Conservation (phyloP, 2,888 invertebrate genomes). For the Chloromyia formosa region DNA sequence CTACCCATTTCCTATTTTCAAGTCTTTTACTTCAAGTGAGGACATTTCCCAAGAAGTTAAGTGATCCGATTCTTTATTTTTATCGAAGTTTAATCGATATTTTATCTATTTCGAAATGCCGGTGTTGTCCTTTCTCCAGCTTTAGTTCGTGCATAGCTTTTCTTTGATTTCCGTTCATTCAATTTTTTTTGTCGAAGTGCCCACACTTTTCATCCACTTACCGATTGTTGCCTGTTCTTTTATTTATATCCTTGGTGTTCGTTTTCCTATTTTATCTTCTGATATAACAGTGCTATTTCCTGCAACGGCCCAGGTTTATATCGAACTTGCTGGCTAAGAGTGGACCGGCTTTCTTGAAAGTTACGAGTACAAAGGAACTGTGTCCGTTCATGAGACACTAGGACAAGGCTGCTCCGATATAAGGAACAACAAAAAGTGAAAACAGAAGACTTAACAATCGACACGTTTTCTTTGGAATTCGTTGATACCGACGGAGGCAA, state of each 20-base stretch:
- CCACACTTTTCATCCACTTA: conserved; percentile 41
- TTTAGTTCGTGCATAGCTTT: too few relatives aligned
- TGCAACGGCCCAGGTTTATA: conserved; percentile 9
- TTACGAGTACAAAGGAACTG: too few relatives aligned
- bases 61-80: conserved; percentile 50
- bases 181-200: too few relatives aligned
- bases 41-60: conserved; percentile 48
- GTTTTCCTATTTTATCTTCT: conserved; percentile 29
- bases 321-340: not conserved
- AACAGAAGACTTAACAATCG: conserved; percentile 25
- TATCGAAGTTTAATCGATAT: conserved; percentile 54
- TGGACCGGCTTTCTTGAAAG: too few relatives aligned
- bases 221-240: conserved; percentile 12
- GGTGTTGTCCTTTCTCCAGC: conserved; percentile 15
- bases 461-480: conserved; percentile 12
- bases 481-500: not conserved
- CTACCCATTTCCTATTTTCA: conserved; percentile 6
- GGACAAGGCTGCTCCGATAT: too few relatives aligned
- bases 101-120: conserved; percentile 52
- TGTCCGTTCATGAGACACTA: too few relatives aligned
- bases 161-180: not conserved
- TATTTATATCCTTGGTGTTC: conserved; percentile 14
- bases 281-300: conserved; percentile 23
- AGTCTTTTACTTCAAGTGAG: conserved; percentile 46
- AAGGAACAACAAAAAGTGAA: too few relatives aligned